Evolutionary conservation across 2,888 invertebrate species (phyloP), one percentile per base, ranked within the genome.

Genomic region (Phyllotreta striolata): DNA sequence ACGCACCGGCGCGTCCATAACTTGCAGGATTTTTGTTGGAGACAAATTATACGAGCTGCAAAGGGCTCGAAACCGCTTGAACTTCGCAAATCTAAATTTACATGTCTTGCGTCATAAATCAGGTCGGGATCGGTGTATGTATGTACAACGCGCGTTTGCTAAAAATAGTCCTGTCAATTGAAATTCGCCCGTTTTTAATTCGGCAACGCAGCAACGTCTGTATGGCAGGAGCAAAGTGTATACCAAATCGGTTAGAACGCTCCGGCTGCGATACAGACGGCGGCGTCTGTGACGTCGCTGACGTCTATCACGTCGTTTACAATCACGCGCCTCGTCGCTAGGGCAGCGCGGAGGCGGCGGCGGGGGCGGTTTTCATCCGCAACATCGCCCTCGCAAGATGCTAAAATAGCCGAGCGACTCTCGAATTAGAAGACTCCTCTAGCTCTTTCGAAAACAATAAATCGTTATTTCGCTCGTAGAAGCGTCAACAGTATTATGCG

Each of bases 241-340:
- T 41, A 40, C 38, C 4, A 47, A 47, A 47, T 41, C 49, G 24
- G 54, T 47, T 44, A 41, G 35, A 58, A 49, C 61, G 62, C 55
- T 62, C 65, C 55, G n/a, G 38, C 38, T 44, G 55, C 59, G 59
- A 61, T 51, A 63, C 47, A 66, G 66, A 66, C 66, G 66, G 49
- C 68, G 67, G 61, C 64, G 64, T 65, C 63, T 57, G 43, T 67
- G 64, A 64, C 60, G 60, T 64, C 63, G 56, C 49, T 65, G 60
- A 64, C 60, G 61, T 64, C 62, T 63, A 56, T 54, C 64, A 64
- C 64, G 51, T 57, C 54, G 57, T 63, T 63, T 63, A 65, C 67
- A 61, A 62, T 56, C 62, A 62, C 41, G 52, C 61, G 43, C n/a
- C 61, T 49, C 43, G 46, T 14, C 46, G 40, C 34, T 35, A 62